A percentile compares a stretch with the other conserved stretches of the same genome.
Conservation (phyloP, 2,113 vertebrate genomes). For the human (Homo sapiens) region GRCh38 chr12:23483501-23484000, state of each 20-base stretch:
- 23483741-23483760: background rate
- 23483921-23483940: background rate
- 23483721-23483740: background rate
- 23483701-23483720: background rate
- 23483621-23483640: background rate
- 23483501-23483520: background rate
- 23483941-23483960: background rate
- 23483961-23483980: background rate
- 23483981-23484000: background rate
- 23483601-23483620: conserved; percentile 2
- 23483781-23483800: background rate
- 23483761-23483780: background rate
- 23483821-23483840: background rate
- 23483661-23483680: background rate
- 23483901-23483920: background rate
- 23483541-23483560: conserved; percentile 25
- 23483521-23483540: background rate
- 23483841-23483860: background rate
- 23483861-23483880: background rate
- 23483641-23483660: background rate
- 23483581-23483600: background rate
- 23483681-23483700: background rate
- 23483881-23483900: background rate
- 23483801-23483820: background rate
- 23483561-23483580: conserved; percentile 1